phyloP scores from a whole-genome alignment of 2,797 vertebrate genomes.

The Danio tinwini region DNA sequence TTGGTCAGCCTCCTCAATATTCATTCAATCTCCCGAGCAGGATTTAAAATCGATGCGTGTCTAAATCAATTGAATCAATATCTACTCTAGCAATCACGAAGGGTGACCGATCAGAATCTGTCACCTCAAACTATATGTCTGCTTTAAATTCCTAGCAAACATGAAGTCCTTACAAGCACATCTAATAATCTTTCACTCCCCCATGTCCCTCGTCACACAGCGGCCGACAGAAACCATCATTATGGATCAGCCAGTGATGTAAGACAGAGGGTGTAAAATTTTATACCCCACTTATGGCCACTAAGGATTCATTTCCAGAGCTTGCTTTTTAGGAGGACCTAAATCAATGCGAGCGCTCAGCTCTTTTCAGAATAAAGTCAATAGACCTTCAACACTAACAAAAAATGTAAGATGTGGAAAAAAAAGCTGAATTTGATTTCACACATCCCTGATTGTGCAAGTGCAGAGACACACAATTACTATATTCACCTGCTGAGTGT shows the following conservation, averaged over 20 bases:
- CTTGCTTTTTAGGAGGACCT: conserved; percentile 40
- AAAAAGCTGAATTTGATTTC: not conserved
- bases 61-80: conserved; percentile 45
- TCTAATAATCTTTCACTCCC: conserved; percentile 30
- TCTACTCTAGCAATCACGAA: conserved; percentile 44
- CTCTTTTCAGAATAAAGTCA: conserved; percentile 26
- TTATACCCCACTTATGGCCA: conserved; percentile 46
- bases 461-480: not conserved
- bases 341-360: conserved; percentile 43
- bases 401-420: conserved; percentile 25
- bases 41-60: conserved; percentile 48
- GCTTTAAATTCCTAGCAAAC: conserved; percentile 44
- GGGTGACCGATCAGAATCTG: conserved; percentile 39
- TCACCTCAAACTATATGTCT: conserved; percentile 43
- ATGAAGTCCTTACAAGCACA: conserved; percentile 36
- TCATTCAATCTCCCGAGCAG: conserved; percentile 23
- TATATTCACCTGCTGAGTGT: not conserved
- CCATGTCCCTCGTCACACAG: not conserved
- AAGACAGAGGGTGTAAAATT: conserved; percentile 39
- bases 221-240: conserved; percentile 37
- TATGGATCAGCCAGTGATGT: conserved; percentile 44
- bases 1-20: conserved; percentile 41
- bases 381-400: conserved; percentile 36
- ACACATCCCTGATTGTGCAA: conserved; percentile 27
- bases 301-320: conserved; percentile 55